Percentiles rank a stretch among this genome's conserved stretches.
Conservation (phyloP, 2,113 vertebrate genomes). For the Martes martes region DNA sequence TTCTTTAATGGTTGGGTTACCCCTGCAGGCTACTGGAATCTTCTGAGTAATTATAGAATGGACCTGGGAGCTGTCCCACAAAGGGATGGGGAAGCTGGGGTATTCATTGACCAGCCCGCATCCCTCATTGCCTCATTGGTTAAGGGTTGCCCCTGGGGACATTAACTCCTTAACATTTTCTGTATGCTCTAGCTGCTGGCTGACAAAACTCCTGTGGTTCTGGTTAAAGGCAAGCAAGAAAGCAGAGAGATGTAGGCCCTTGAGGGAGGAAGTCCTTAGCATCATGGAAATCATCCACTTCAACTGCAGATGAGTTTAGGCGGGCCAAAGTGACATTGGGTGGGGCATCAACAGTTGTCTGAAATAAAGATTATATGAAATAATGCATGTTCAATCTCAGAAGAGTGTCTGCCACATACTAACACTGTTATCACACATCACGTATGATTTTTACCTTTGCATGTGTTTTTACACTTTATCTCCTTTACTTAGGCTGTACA, state of each 20-base stretch:
- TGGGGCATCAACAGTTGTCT: not conserved
- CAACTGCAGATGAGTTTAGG: not conserved
- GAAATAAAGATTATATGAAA: not conserved
- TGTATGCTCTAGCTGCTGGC: not conserved
- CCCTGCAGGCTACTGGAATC: not conserved
- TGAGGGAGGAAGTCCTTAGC: not conserved
- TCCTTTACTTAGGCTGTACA: not conserved
- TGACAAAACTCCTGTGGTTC: not conserved
- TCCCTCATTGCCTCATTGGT: not conserved
- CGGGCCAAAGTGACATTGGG: not conserved
- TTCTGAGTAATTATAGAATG: not conserved
- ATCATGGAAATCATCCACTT: not conserved
- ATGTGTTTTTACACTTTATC: not conserved
- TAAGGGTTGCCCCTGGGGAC: not conserved
- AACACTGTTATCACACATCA: not conserved
- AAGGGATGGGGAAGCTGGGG: fast-evolving
- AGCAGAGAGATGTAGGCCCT: not conserved
- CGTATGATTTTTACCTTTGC: not conserved
- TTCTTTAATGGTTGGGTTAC: not conserved
- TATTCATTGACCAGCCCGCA: not conserved
- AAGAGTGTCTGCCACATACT: not conserved
- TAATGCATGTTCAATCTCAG: not conserved
- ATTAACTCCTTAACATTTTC: not conserved
- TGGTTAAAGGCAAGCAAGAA: not conserved
- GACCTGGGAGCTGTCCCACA: not conserved